Conservation (phyloP, 2,888 invertebrate species). For the Petrolisthes cinctipes region DNA sequence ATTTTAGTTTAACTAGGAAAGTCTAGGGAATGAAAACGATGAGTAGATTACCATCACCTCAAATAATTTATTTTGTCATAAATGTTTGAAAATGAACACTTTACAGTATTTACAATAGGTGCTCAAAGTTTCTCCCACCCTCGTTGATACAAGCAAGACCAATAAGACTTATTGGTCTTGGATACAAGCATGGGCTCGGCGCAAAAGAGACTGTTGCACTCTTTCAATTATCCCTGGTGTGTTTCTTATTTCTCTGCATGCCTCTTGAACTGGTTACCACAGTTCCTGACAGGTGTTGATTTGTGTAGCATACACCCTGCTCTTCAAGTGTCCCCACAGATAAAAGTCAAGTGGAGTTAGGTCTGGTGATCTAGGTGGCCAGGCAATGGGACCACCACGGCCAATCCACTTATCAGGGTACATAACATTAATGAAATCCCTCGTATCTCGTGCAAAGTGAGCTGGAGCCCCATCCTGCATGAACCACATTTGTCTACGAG, state of each 20-base stretch:
- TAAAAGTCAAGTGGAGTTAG: not conserved
- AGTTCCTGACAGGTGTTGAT: not conserved
- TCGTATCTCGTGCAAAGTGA: not conserved
- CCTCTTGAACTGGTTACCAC: not conserved
- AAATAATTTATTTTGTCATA: no score
- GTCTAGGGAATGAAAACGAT: no score
- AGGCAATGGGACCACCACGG: slow-evolving; percentile 10
- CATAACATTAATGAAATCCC: not conserved
- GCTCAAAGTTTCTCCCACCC: no score
- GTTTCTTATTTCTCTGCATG: not conserved
- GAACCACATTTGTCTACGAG: slow-evolving; percentile 19
- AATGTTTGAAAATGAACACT: no score
- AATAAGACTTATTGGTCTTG: no score
- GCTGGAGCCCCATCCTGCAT: slow-evolving; percentile 23
- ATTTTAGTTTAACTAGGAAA: no score
- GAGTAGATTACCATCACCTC: no score
- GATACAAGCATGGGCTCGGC: not conserved
- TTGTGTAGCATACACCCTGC: slow-evolving; percentile 16
- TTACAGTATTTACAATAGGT: no score
- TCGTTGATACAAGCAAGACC: not conserved
- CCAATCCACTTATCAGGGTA: slow-evolving; percentile 25
- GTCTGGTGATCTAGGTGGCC: slow-evolving; percentile 15
- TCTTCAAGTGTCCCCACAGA: slow-evolving; percentile 9
- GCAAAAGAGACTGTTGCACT: not conserved
- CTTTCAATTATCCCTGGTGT: not conserved